A percentile compares a stretch with the other conserved stretches of the same genome.
Evolutionary conservation across 37 sponge, comb jelly and placozoan genomes (phyloP).

Genomic region (Chondrilla cf. caribensis): DNA sequence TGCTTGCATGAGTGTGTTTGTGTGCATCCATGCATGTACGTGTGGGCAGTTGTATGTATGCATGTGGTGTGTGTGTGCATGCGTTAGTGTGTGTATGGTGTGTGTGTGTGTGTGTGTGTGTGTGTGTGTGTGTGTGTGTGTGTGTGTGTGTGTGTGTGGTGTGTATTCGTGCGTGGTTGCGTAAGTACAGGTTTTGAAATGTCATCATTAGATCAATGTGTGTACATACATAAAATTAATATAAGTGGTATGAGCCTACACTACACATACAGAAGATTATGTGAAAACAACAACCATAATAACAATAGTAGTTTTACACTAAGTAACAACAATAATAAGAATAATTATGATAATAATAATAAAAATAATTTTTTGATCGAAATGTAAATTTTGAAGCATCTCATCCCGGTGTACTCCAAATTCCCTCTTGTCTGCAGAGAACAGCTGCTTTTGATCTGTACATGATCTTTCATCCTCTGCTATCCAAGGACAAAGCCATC

Average conservation of each 20-base stretch:
- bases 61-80: background rate
- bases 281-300: too few relatives aligned
- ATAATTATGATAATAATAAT: too few relatives aligned
- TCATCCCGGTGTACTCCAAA: background rate
- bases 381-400: background rate
- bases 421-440: conserved; percentile 40
- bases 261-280: too few relatives aligned
- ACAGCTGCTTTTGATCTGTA: conserved; percentile 83
- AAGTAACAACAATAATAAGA: too few relatives aligned
- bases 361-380: background rate
- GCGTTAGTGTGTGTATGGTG: background rate
- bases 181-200: too few relatives aligned
- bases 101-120: background rate
- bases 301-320: too few relatives aligned
- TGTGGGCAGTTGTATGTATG: background rate
- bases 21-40: background rate
- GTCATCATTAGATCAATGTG: too few relatives aligned
- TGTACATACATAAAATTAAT: too few relatives aligned
- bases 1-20: background rate
- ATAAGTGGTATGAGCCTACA: too few relatives aligned
- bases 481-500: conserved; percentile 78
- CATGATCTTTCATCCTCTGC: conserved; percentile 78
- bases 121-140: background rate
- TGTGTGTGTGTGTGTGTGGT: too few relatives aligned
- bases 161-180: too few relatives aligned